Evolutionary conservation across 2,888 invertebrate genomes (phyloP).

Genomic region (Liposcelis brunnea): DNA sequence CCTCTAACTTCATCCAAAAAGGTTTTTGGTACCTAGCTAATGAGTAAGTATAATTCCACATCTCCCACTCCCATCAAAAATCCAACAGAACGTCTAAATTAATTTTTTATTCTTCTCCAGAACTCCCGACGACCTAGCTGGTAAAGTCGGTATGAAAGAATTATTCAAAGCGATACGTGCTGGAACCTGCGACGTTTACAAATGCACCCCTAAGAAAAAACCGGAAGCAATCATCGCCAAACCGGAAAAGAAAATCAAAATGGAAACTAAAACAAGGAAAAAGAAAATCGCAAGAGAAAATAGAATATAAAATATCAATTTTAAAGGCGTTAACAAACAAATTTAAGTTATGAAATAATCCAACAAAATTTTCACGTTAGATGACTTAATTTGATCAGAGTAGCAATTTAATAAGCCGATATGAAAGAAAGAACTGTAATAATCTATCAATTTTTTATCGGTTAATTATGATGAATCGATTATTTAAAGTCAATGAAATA

Average conservation of each 20-base stretch:
- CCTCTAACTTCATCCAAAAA: constrained; percentile 16
- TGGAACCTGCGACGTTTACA: constrained; percentile 22
- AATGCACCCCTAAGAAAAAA: constrained; percentile 17
- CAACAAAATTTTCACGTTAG: constrained; percentile 4
- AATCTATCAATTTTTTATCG: too few relatives aligned
- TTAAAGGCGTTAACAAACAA: background rate
- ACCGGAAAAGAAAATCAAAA: constrained; percentile 7
- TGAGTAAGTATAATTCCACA: constrained; percentile 14
- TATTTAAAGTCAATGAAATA: too few relatives aligned
- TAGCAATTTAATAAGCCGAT: too few relatives aligned
- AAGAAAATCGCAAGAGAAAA: constrained; percentile 2
- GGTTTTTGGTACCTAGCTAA: constrained; percentile 17
- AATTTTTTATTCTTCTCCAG: constrained; percentile 18
- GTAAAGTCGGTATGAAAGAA: constrained; percentile 22
- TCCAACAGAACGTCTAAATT: too few relatives aligned
- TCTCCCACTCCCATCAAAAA: background rate
- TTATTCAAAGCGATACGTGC: constrained; percentile 24
- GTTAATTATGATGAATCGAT: too few relatives aligned
- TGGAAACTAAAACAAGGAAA: constrained; percentile 6
- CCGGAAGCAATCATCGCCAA: constrained; percentile 1
- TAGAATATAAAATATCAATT: background rate
- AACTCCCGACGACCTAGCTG: constrained; percentile 21
- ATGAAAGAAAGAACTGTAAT: too few relatives aligned
- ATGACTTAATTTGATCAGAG: too few relatives aligned
- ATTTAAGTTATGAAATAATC: background rate